phyloP scores from a whole-genome alignment of 2,113 vertebrate genomes.

The Gymnocephalus cernua region DNA sequence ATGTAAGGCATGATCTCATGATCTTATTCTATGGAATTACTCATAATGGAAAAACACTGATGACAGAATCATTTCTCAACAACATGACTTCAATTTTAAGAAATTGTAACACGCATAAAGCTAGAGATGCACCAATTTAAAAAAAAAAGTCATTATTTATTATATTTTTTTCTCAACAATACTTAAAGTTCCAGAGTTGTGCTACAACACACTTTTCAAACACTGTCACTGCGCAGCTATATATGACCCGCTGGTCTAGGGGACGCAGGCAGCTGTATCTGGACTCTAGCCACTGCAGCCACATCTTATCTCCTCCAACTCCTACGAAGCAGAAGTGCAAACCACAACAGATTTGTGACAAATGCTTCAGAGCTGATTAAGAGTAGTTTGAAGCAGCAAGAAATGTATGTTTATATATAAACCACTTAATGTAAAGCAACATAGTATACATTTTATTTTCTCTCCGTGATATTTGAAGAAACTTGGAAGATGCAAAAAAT shows the following conservation, averaged over 20 bases:
- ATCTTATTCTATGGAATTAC: slow-evolving; percentile 7
- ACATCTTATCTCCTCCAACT: not conserved
- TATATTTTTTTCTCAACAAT: too few relatives aligned
- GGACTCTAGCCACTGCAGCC: not conserved
- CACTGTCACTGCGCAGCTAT: not conserved
- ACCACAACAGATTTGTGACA: slow-evolving; percentile 14
- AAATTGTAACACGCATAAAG: not conserved
- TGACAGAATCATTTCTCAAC: not conserved
- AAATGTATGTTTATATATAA: not conserved
- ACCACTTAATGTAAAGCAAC: not conserved
- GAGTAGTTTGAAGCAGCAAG: not conserved
- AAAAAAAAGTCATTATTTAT: too few relatives aligned
- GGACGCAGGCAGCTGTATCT: not conserved
- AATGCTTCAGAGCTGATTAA: not conserved
- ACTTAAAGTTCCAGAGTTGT: too few relatives aligned
- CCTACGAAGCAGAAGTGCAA: slow-evolving; percentile 17
- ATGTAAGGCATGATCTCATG: slow-evolving; percentile 7
- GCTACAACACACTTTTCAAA: not conserved
- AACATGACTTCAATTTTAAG: not conserved
- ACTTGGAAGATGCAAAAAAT: not conserved
- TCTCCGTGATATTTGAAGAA: not conserved
- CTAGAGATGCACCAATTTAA: not conserved
- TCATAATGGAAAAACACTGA: not conserved
- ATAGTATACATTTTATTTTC: not conserved
- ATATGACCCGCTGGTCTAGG: not conserved